Evolutionary conservation across 2,113 vertebrate species (phyloP).

Genomic region (Malurus melanocephalus): DNA sequence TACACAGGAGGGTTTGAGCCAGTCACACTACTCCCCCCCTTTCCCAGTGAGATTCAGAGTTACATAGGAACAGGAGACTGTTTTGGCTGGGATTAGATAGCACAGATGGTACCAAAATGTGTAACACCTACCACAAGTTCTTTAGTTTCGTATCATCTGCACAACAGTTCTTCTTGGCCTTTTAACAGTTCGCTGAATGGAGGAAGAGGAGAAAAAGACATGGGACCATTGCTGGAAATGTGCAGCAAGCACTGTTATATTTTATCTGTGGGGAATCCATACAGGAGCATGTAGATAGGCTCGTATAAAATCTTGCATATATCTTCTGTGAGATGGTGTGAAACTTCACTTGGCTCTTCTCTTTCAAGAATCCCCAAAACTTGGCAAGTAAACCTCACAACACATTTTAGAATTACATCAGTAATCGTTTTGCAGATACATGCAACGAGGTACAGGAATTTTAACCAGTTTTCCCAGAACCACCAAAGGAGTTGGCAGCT

Average conservation of each 20-base stretch:
- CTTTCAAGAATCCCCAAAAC: conserved; percentile 39
- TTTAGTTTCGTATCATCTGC: conserved; percentile 41
- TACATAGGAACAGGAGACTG: conserved; percentile 31
- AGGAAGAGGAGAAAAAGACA: conserved; percentile 43
- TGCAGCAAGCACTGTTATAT: conserved; percentile 31
- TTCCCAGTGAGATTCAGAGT: conserved; percentile 53
- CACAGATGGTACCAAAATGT: conserved; percentile 51
- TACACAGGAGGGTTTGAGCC: conserved; percentile 54
- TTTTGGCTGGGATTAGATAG: conserved; percentile 57
- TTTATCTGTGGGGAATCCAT: conserved; percentile 38
- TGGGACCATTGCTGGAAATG: conserved; percentile 26
- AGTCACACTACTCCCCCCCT: conserved; percentile 51
- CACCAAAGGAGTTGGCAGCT: neutral
- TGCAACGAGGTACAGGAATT: neutral
- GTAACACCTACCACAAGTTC: conserved; percentile 49
- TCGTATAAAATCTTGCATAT: conserved; percentile 38
- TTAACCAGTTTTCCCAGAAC: conserved; percentile 39
- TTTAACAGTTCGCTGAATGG: conserved; percentile 41
- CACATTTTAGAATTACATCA: conserved; percentile 49
- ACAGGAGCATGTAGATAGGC: neutral
- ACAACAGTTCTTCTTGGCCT: conserved; percentile 38
- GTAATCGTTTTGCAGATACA: conserved; percentile 35
- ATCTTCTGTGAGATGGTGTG: conserved; percentile 58
- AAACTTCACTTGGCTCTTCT: conserved; percentile 57
- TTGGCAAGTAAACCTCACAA: conserved; percentile 56